Percentiles rank a stretch among this genome's conserved stretches.
These are phyloP conservation scores for Ammodytes marinus DNA, from an alignment of 2,113 vertebrate species.

Conservation along the genomic window DNA sequence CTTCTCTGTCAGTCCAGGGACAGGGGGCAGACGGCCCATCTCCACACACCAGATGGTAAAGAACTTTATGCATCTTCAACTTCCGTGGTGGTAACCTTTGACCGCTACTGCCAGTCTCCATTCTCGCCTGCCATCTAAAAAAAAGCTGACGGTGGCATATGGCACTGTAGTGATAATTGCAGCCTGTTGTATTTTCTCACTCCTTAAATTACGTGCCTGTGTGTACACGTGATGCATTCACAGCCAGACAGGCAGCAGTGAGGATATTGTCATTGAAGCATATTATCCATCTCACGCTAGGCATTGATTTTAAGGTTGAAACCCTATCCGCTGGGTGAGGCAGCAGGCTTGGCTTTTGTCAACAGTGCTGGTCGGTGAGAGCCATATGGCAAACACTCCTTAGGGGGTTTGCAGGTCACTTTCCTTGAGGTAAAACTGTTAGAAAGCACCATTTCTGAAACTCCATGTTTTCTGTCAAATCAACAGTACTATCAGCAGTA, in stretches of 20 bases:
- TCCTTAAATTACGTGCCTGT: not conserved
- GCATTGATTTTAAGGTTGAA: conserved; percentile 41
- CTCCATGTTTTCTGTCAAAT: not conserved
- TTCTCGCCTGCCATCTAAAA: conserved; percentile 4
- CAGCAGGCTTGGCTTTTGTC: conserved; percentile 32
- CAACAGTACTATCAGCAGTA: not conserved
- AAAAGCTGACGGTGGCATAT: conserved; percentile 29
- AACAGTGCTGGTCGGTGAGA: conserved; percentile 40
- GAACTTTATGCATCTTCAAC: conserved; percentile 20
- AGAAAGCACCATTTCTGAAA: conserved; percentile 17
- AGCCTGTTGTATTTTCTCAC: conserved; percentile 4
- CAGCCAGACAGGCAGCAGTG: not conserved
- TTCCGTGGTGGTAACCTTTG: conserved; percentile 26
- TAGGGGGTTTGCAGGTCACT: conserved; percentile 11
- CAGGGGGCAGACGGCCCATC: not conserved
- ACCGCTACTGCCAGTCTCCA: conserved; percentile 19
- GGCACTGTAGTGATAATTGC: conserved; percentile 26
- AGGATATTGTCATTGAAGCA: conserved; percentile 10
- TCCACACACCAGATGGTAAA: conserved; percentile 24
- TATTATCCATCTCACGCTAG: not conserved
- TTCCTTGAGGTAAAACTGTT: conserved; percentile 43
- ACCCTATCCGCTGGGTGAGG: conserved; percentile 5
- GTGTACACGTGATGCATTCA: not conserved
- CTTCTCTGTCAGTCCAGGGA: not conserved
- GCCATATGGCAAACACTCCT: conserved; percentile 64